phyloP scores from a whole-genome alignment of 2,113 vertebrate species.

The Suncus etruscus region DNA sequence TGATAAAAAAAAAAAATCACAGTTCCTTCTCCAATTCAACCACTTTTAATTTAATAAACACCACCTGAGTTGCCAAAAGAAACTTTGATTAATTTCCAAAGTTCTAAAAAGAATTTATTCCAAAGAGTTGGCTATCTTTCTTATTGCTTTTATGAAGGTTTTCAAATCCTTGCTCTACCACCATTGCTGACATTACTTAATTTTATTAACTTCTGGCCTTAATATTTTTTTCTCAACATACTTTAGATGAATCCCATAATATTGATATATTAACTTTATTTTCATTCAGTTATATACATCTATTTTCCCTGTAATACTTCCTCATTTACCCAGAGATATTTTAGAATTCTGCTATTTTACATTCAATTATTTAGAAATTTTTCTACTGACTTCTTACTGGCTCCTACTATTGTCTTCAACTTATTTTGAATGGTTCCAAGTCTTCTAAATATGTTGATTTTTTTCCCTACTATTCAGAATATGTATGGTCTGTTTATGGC shows the following conservation, averaged over 20 bases:
- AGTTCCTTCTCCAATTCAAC: neutral
- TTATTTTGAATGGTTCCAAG: conserved; percentile 19
- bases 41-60: neutral
- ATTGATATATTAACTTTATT: neutral
- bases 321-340: conserved; percentile 34
- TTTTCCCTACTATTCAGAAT: neutral
- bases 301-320: conserved; percentile 32
- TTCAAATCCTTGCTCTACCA: neutral
- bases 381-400: conserved; percentile 24
- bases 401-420: conserved; percentile 21
- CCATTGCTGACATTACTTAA: conserved; percentile 11
- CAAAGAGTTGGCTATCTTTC: conserved; percentile 8
- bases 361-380: conserved; percentile 16
- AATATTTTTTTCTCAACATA: neutral
- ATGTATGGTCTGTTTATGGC: neutral
- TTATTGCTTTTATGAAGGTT: neutral
- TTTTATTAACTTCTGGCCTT: conserved; percentile 26
- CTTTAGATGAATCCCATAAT: conserved; percentile 21
- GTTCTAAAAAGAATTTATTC: conserved; percentile 32
- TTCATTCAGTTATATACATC: neutral
- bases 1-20: neutral
- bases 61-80: neutral
- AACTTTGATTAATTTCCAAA: conserved; percentile 20
- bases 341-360: conserved; percentile 38
- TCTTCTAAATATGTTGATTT: neutral